Percentiles rank a stretch among this genome's conserved stretches.
These are phyloP conservation scores for Atrina japonica DNA, from an alignment of 2,888 invertebrate species.

Conservation along the genomic window DNA sequence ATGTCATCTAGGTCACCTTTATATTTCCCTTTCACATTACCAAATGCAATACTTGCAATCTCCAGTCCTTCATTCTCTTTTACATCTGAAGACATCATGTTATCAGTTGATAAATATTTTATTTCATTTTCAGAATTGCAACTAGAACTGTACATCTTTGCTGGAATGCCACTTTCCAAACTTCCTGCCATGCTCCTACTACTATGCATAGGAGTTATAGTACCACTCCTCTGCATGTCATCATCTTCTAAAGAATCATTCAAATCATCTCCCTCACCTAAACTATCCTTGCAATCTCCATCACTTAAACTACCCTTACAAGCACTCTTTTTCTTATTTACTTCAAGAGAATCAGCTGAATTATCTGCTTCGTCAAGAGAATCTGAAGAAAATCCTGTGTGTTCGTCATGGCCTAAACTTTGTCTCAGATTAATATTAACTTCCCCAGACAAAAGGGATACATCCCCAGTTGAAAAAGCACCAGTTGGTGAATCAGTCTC, in stretches of 20 bases:
- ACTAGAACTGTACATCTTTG: no score
- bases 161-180: no score
- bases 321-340: constrained; percentile 8
- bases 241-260: constrained; percentile 32
- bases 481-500: constrained; percentile 17
- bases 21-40: no score
- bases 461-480: background rate
- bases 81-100: no score
- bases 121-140: no score
- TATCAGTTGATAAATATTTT: no score
- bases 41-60: no score
- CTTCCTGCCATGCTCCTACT: no score
- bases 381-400: constrained; percentile 45
- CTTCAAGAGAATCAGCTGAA: constrained; percentile 38
- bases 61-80: no score
- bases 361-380: constrained; percentile 50
- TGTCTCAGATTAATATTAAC: background rate
- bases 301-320: no score
- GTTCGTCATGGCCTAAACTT: background rate
- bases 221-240: constrained; percentile 7
- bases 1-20: no score
- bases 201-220: background rate
- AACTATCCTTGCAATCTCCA: no score
- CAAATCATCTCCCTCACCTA: constrained; percentile 16
- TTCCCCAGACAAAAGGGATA: background rate